Conservation (phyloP, 2,888 invertebrate species). For the Campaea margaritaria region DNA sequence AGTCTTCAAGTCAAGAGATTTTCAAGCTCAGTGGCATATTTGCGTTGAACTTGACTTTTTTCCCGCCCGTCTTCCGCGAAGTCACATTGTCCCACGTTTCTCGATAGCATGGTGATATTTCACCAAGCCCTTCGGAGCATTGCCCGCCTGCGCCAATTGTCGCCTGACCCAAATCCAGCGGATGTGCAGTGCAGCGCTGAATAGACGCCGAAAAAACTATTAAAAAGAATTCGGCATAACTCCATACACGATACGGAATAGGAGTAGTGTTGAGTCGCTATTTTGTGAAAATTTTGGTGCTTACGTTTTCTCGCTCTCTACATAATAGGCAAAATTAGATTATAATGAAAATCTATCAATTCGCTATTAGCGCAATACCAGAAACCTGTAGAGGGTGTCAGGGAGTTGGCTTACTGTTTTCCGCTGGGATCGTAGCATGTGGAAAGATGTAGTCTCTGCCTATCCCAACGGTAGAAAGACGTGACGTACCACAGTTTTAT, state of each 20-base stretch:
- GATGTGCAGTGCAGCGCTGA: constrained; percentile 66
- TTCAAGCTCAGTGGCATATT: background rate
- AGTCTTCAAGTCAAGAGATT: too few relatives aligned
- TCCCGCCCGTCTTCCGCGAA: constrained; percentile 32
- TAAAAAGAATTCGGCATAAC: constrained; percentile 76
- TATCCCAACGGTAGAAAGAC: too few relatives aligned
- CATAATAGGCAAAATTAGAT: too few relatives aligned
- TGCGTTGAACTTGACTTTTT: constrained; percentile 1
- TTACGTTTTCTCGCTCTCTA: background rate
- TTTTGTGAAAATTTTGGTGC: background rate
- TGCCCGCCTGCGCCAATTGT: constrained; percentile 62
- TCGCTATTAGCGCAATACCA: too few relatives aligned
- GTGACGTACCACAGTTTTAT: too few relatives aligned
- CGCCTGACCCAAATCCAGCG: constrained; percentile 80
- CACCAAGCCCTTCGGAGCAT: constrained; percentile 40
- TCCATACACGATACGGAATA: constrained; percentile 54
- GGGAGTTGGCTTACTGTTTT: too few relatives aligned
- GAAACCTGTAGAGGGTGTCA: too few relatives aligned
- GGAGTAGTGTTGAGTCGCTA: constrained; percentile 46
- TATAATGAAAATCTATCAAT: too few relatives aligned
- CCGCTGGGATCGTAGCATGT: too few relatives aligned
- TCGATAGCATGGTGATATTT: constrained; percentile 41
- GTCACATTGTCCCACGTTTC: constrained; percentile 24
- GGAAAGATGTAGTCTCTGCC: too few relatives aligned
- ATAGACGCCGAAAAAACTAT: constrained; percentile 57